Evolutionary conservation across 1,140 invertebrate species (phyloP), one percentile per base, ranked within the genome.

Genomic region (Sminthurinus signatus): DNA sequence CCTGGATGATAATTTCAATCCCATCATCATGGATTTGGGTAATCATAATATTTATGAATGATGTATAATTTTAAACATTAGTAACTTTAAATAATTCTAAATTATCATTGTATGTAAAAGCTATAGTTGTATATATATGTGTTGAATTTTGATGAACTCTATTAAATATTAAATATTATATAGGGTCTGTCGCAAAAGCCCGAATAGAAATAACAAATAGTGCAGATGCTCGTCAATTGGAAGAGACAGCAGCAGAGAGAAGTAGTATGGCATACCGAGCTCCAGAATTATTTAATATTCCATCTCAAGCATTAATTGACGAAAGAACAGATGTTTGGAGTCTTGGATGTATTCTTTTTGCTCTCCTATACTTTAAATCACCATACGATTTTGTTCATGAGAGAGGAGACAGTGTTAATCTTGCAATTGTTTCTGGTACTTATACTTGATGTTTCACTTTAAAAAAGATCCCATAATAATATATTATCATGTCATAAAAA

Each of bases 251-350:
- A 8, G 86, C 86, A 59, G 89, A 93, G 78, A 80, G 87, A 67
- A 91, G 88, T 75, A 89, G 88, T 23, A 93, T 93, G 85, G 84
- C 88, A 14, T 94, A 91, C 73, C 79, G 88, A 73, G 88, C 91
- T 21, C 91, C 91, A 19, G 91, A 94, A 78, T 77, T 93, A 29
- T 93, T 93, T 73, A 87, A 88, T 72, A 88, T 93, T 39, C 86
- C 91, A 77, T 86, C 84, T 62, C 85, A 87, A 73, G 84, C 85
- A 73, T 83, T 84, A 72, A 83, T 94, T 67, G 89, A 91, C 77
- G 88, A 93, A 77, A 77, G 87, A 66, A 89, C 88, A 36, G 90
- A 93, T 79, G 86, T 93, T 73, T 94, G 90, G 90, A 89, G 88
- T 58, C 77, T 94, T 67, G 91, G 90, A 28, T 93, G 90, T 76